These are phyloP conservation scores for Camelus dromedarius DNA, from an alignment of 2,113 vertebrate genomes.

Conservation along the genomic window DNA sequence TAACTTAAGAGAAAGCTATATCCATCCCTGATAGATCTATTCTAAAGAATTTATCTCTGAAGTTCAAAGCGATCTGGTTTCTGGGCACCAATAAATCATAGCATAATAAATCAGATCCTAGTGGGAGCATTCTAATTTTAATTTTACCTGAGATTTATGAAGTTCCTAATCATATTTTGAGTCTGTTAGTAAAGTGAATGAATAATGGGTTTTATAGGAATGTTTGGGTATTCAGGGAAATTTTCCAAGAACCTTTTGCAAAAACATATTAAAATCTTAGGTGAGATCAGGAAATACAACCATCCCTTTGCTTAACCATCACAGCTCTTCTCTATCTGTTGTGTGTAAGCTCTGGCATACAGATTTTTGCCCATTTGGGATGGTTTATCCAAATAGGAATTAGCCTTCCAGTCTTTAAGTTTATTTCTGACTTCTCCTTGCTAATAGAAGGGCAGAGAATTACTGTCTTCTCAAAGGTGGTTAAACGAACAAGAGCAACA, in stretches of 20 bases:
- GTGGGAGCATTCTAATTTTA: not conserved
- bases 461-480: not conserved
- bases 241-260: not conserved
- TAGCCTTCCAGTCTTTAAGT: not conserved
- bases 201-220: not conserved
- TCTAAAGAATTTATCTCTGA: not conserved
- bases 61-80: constrained; percentile 14
- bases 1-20: not conserved
- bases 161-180: not conserved
- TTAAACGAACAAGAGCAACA: not conserved
- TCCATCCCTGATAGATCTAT: not conserved
- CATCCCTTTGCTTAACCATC: not conserved
- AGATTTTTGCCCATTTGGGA: not conserved
- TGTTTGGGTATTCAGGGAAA: not conserved
- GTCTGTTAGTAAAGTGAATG: not conserved
- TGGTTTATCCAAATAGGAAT: not conserved
- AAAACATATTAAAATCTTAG: not conserved
- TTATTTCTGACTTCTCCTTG: constrained; percentile 16
- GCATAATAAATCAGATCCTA: not conserved
- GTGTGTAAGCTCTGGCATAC: rapidly evolving
- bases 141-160: constrained; percentile 22
- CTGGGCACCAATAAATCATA: not conserved
- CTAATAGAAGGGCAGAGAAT: not conserved
- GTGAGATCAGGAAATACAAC: not conserved
- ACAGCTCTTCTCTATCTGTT: not conserved